Conservation (phyloP, 2,797 vertebrate species). For the Fundulus diaphanus region DNA sequence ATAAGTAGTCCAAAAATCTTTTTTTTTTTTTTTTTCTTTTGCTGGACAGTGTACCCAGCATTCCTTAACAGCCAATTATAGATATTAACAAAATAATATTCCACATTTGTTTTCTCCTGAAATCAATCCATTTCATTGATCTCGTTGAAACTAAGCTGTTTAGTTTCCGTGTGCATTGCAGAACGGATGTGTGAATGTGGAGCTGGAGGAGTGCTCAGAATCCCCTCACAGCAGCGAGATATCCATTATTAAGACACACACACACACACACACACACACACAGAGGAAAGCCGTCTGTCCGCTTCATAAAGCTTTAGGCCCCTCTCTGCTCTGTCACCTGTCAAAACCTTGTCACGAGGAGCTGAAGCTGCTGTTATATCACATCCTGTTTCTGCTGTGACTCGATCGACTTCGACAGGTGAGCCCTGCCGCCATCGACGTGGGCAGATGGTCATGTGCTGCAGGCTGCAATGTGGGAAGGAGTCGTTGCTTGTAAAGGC, state of each 20-base stretch:
- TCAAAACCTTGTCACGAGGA: slow-evolving; percentile 14
- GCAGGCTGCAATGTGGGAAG: slow-evolving; percentile 25
- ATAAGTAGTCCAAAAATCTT: slow-evolving; percentile 1
- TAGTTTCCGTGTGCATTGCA: slow-evolving; percentile 1
- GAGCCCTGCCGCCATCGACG: slow-evolving; percentile 5
- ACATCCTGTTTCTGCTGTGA: slow-evolving; percentile 11
- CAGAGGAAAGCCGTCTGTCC: not conserved
- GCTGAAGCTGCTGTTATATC: slow-evolving; percentile 2
- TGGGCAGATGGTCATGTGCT: slow-evolving; percentile 38
- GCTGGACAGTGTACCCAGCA: slow-evolving; percentile 4
- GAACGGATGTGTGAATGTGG: not conserved
- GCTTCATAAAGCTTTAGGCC: not conserved
- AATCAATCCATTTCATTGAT: slow-evolving; percentile 38
- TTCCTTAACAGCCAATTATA: slow-evolving; percentile 11
- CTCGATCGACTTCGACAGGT: slow-evolving; percentile 53
- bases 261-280: no score
- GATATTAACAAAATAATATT: slow-evolving; percentile 31
- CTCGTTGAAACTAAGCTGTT: slow-evolving; percentile 6
- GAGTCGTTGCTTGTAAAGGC: slow-evolving; percentile 35
- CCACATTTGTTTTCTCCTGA: slow-evolving; percentile 22
- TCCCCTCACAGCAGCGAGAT: not conserved
- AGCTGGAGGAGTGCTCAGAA: not conserved
- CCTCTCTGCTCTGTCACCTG: slow-evolving; percentile 1
- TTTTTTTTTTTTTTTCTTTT: slow-evolving; percentile 25
- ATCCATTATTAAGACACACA: no score